A percentile compares a stretch with the other conserved stretches of the same genome.
phyloP scores from a whole-genome alignment of 2,888 invertebrate species.

The Philereme transversata region DNA sequence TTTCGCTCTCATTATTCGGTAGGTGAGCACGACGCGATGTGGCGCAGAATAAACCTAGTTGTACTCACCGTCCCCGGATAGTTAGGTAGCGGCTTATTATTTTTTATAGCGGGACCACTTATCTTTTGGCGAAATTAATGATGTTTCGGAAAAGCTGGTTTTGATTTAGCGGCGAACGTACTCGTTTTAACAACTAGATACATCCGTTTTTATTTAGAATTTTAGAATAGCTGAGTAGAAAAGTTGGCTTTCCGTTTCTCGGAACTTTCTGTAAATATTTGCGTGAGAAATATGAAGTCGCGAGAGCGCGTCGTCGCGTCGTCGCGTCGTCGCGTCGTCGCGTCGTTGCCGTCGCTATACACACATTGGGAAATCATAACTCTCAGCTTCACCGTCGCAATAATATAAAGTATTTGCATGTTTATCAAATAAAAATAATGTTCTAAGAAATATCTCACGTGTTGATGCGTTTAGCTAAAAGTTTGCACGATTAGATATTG shows the following conservation, averaged over 20 bases:
- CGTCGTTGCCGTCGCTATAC: conserved; percentile 22
- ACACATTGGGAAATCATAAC: conserved; percentile 30
- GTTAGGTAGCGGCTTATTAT: conserved; percentile 8
- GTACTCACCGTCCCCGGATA: conserved; percentile 1
- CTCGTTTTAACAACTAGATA: conserved; percentile 9
- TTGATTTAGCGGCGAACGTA: conserved; percentile 15
- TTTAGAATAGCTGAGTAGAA: neutral
- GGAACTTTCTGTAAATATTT: conserved; percentile 21
- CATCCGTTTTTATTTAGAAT: conserved; percentile 6
- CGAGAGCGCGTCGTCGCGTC: conserved; percentile 11
- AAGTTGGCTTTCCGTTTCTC: conserved; percentile 1
- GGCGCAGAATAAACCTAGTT: neutral
- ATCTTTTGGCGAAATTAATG: conserved; percentile 13
- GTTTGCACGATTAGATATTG: neutral
- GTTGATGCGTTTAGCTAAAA: too few relatives aligned
- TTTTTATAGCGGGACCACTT: conserved; percentile 16
- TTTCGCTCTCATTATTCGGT: conserved; percentile 22
- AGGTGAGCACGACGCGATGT: conserved; percentile 4
- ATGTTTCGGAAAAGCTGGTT: conserved; percentile 16
- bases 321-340: conserved; percentile 14
- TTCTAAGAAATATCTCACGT: neutral
- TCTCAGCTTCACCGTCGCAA: conserved; percentile 12
- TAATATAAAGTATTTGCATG: neutral
- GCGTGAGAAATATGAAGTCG: conserved; percentile 21
- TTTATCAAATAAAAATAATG: neutral